Evolutionary conservation across 2,113 vertebrate species (phyloP).

Genomic region (Onychostoma macrolepis): DNA sequence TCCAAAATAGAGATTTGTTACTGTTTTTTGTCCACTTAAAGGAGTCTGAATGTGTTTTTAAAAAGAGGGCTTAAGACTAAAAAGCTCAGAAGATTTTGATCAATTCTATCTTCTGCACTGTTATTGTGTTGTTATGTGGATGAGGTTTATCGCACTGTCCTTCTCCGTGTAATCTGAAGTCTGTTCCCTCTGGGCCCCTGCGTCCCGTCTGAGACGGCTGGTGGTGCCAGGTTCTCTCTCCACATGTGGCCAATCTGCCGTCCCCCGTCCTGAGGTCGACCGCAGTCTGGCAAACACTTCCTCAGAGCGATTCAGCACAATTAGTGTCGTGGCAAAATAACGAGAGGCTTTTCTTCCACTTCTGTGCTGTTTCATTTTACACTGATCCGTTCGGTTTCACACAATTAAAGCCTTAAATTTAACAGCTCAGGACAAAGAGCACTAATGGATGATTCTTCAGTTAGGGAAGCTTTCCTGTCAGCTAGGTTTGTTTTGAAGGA

Average conservation of each 20-base stretch:
- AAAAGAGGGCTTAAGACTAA: background rate
- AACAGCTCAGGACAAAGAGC: constrained; percentile 47
- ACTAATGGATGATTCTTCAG: background rate
- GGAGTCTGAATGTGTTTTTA: background rate
- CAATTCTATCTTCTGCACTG: background rate
- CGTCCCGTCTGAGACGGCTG: background rate
- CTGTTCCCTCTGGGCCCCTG: background rate
- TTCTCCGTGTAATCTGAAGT: background rate
- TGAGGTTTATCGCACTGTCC: background rate
- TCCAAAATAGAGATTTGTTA: background rate
- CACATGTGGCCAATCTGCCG: constrained; percentile 22
- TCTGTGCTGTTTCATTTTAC: constrained; percentile 43
- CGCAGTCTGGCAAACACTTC: constrained; percentile 49
- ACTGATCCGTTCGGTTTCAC: constrained; percentile 41
- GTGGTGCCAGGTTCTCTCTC: background rate
- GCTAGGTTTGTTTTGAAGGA: background rate
- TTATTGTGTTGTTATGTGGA: background rate
- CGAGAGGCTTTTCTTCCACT: constrained; percentile 54
- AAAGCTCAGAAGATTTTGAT: background rate
- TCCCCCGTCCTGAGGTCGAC: constrained; percentile 44
- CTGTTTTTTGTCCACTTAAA: background rate
- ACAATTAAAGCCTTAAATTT: constrained; percentile 58
- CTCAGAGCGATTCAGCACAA: constrained; percentile 53
- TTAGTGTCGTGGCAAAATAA: constrained; percentile 66
- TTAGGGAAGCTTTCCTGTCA: background rate